Evolutionary conservation across 2,888 invertebrate genomes (phyloP).

Genomic region (Laspeyria flexula): DNA sequence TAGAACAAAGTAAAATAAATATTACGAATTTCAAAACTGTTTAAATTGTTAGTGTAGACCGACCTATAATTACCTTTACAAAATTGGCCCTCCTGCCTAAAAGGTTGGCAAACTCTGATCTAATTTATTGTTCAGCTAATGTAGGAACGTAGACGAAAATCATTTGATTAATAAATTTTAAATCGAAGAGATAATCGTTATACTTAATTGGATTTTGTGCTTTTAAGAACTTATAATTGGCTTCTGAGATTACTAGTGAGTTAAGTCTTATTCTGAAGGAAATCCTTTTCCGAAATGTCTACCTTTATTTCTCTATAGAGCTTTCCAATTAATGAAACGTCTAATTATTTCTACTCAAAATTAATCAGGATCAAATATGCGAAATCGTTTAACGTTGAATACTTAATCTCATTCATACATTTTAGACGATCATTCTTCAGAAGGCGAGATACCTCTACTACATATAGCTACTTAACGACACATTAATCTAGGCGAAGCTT

Average conservation of each 20-base stretch:
- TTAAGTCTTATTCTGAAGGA: not conserved
- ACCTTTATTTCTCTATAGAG: not conserved
- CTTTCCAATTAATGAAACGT: not conserved
- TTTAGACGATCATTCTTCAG: slow-evolving; percentile 14
- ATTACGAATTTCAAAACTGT: too few species aligned
- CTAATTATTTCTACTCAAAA: not conserved
- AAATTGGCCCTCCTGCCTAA: too few species aligned
- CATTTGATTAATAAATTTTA: too few species aligned
- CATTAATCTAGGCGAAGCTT: slow-evolving; percentile 9
- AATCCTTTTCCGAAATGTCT: not conserved
- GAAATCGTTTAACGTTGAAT: not conserved
- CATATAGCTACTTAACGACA: not conserved
- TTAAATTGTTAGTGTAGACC: too few species aligned
- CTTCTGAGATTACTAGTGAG: not conserved
- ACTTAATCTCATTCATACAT: not conserved
- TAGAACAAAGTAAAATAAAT: too few species aligned
- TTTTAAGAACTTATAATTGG: not conserved
- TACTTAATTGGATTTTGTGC: not conserved
- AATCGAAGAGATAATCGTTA: too few species aligned
- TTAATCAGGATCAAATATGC: slow-evolving; percentile 1
- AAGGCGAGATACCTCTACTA: not conserved
- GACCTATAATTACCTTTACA: too few species aligned
- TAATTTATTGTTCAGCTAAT: not conserved
- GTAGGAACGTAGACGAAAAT: not conserved
- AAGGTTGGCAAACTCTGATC: too few species aligned